phyloP scores from a whole-genome alignment of 2,888 invertebrate genomes.

The Drymonia ruficornis region DNA sequence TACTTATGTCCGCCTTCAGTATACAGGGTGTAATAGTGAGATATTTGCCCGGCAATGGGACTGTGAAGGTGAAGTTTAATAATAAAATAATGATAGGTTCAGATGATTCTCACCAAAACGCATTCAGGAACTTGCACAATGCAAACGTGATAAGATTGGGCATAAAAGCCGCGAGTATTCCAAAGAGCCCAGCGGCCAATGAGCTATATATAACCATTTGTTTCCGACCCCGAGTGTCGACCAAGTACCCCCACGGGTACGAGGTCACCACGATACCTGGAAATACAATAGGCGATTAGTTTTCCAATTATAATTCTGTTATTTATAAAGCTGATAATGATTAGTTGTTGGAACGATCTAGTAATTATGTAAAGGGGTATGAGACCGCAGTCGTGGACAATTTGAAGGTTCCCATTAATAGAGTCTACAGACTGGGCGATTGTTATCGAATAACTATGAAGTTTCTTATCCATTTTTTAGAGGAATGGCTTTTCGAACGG shows the following conservation, averaged over 20 bases:
- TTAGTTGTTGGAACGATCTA: constrained; percentile 1
- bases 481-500: too few species aligned
- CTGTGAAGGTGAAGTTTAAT: too few species aligned
- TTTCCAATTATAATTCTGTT: background rate
- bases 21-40: too few species aligned
- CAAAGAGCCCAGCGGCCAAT: constrained; percentile 64
- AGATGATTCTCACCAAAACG: constrained; percentile 63
- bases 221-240: constrained; percentile 90
- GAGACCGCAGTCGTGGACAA: background rate
- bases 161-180: constrained; percentile 85
- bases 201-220: constrained; percentile 74
- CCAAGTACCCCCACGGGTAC: constrained; percentile 91
- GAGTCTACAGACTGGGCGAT: too few species aligned
- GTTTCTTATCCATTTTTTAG: too few species aligned
- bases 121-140: constrained; percentile 85
- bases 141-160: constrained; percentile 86
- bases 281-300: constrained; percentile 22
- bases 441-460: too few species aligned
- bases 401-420: too few species aligned
- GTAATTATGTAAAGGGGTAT: background rate
- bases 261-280: constrained; percentile 89
- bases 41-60: too few species aligned
- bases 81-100: background rate
- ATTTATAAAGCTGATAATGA: constrained; percentile 3
- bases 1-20: too few species aligned